Base-by-base conservation (phyloP, 2,113 vertebrate species). In the Pygoscelis adeliae region DNA sequence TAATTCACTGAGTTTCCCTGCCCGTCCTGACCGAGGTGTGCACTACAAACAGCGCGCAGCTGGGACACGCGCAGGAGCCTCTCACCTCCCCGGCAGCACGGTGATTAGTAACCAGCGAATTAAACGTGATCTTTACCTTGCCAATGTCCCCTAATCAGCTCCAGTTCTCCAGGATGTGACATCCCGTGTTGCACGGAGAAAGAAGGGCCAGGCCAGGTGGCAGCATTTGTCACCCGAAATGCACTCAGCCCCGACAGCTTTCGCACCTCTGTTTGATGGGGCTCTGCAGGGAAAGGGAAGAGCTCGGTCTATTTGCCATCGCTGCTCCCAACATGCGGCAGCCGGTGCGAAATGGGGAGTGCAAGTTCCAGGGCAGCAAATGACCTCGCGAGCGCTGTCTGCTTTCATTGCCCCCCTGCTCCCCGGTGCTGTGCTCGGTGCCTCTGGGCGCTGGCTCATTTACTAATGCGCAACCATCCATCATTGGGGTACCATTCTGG, bases 341-440 rank as follows among this genome's bases (percentile, higher is more conserved):
- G 42, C 19, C 1, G 4, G 36, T 27, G 42, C 2, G 2, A 92
- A 56, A 70, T 4, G 0, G 6, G 42, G n/a, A 44, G 46, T 5
- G 15, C 15, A 25, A 52, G 56, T 21, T 63, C 71, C 50, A 34
- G 23, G 44, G 15, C 12, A 40, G 50, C 44, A 22, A 29, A 42
- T 0, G 3, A 62, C 30, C 70, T 49, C 9, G 5, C 0, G 7
- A 71, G 56, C 30, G 0, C 61, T 4, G 15, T 10, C 46, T n/a
- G 46, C 29, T 47, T 13, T 27, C 32, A 4, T 1, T 7, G 13
- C 21, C 26, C 42, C 46, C 25, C n/a, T 5, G 62, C 71, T 46
- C 55, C 46, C 44, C 5, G 0, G n/a, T 18, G 36, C 52, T 3
- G 29, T 8, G 50, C 59, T 42, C 6, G 2, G 20, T 27, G 50